phyloP scores from a whole-genome alignment of 2,888 invertebrate genomes.

The Drosophila niveifrons region DNA sequence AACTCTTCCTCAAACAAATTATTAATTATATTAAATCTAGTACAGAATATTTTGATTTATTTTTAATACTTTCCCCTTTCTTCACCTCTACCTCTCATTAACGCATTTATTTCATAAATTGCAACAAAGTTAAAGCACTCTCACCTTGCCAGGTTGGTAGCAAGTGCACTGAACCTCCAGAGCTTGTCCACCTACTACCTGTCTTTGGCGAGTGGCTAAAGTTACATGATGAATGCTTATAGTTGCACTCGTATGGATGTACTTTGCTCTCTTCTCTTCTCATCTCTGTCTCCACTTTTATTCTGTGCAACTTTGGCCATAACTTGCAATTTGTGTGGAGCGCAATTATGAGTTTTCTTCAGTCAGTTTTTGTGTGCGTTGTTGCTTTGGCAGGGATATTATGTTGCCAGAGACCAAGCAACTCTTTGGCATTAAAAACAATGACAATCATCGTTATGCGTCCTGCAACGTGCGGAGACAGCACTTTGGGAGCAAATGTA shows the following conservation, averaged over 20 bases:
- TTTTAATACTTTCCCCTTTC: not conserved
- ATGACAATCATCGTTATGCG: slow-evolving; percentile 58
- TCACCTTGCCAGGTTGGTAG: slow-evolving; percentile 44
- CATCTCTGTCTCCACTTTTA: not conserved
- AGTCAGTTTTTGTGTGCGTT: slow-evolving; percentile 45
- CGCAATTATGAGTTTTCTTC: slow-evolving; percentile 78
- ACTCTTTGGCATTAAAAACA: slow-evolving; percentile 67
- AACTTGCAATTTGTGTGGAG: slow-evolving; percentile 78
- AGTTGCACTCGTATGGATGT: slow-evolving; percentile 42
- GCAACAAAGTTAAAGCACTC: slow-evolving; percentile 33
- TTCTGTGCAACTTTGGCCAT: slow-evolving; percentile 64
- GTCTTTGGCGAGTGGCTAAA: slow-evolving; percentile 18
- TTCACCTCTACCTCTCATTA: slow-evolving; percentile 26
- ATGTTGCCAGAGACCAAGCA: slow-evolving; percentile 59
- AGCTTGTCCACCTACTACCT: slow-evolving; percentile 26
- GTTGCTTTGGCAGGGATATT: slow-evolving; percentile 42
- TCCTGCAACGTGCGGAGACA: slow-evolving; percentile 35
- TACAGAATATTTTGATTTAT: not conserved
- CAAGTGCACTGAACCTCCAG: slow-evolving; percentile 44
- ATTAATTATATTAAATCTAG: not conserved
- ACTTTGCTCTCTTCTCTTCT: slow-evolving; percentile 5
- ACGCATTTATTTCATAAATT: slow-evolving; percentile 46
- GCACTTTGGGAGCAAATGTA: slow-evolving; percentile 70
- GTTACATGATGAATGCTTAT: slow-evolving; percentile 63
- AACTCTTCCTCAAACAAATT: not conserved